Evolutionary conservation across 2,113 vertebrate species (phyloP).

Genomic region (Ammodytes marinus): DNA sequence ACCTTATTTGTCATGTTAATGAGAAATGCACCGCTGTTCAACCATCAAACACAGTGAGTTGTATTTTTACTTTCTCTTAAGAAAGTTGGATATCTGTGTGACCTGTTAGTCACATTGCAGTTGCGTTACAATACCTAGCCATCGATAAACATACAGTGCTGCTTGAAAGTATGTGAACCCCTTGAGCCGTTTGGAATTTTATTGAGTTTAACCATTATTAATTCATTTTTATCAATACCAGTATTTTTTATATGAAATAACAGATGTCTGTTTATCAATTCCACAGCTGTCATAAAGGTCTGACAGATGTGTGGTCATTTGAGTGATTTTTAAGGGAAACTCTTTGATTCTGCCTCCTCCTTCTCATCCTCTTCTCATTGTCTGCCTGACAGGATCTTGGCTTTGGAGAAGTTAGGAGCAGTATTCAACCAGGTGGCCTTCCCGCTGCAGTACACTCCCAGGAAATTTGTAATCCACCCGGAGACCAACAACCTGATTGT

Average conservation of each 20-base stretch:
- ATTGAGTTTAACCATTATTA: no score
- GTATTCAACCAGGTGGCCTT: slow-evolving; percentile 99
- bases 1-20: not conserved
- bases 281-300: not conserved
- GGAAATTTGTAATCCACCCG: slow-evolving; percentile 98
- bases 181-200: no score
- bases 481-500: slow-evolving; percentile 97
- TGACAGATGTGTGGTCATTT: not conserved
- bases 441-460: slow-evolving; percentile 95
- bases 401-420: slow-evolving; percentile 96
- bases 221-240: no score
- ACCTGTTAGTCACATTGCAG: not conserved
- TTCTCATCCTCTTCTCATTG: not conserved
- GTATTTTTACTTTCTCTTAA: not conserved
- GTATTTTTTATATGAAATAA: no score
- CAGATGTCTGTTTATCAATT: no score
- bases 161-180: no score
- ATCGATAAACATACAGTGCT: not conserved
- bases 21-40: not conserved
- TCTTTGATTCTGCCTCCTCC: not conserved
- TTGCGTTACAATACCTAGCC: not conserved
- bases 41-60: not conserved
- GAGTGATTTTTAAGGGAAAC: not conserved
- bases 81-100: not conserved
- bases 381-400: slow-evolving; percentile 90